Percentiles rank a stretch among this genome's conserved stretches.
These are phyloP conservation scores for Thelaira solivaga DNA, from an alignment of 2,888 invertebrate species.

Conservation along the genomic window DNA sequence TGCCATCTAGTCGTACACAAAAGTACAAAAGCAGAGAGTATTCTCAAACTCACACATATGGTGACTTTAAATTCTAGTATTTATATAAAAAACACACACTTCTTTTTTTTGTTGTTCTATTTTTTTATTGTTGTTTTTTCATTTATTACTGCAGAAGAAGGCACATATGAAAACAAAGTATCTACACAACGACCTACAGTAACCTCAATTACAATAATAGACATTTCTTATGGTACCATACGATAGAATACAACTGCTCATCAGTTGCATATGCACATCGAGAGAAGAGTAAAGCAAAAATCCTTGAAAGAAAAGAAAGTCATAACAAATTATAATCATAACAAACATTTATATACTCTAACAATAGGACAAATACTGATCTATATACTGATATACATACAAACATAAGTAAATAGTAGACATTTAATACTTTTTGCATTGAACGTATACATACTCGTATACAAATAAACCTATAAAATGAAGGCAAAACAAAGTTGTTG, in stretches of 20 bases:
- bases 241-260: not conserved
- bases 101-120: not conserved
- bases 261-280: not conserved
- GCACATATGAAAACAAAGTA: not conserved
- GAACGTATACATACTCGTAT: not conserved
- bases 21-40: not conserved
- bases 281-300: too few relatives aligned
- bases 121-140: constrained; percentile 3
- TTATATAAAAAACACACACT: constrained; percentile 18
- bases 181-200: constrained; percentile 41
- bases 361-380: constrained; percentile 15
- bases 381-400: not conserved
- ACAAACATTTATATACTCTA: constrained; percentile 45
- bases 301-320: constrained; percentile 59
- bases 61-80: constrained; percentile 32
- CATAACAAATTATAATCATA: constrained; percentile 59
- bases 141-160: constrained; percentile 41
- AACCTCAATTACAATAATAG: constrained; percentile 50
- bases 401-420: not conserved
- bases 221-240: constrained; percentile 2
- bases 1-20: not conserved
- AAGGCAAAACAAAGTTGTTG: constrained; percentile 55
- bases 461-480: constrained; percentile 51
- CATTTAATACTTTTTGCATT: not conserved
- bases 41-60: constrained; percentile 36